phyloP scores from a whole-genome alignment of 2,888 invertebrate genomes.

The Hyposoter dolosus region DNA sequence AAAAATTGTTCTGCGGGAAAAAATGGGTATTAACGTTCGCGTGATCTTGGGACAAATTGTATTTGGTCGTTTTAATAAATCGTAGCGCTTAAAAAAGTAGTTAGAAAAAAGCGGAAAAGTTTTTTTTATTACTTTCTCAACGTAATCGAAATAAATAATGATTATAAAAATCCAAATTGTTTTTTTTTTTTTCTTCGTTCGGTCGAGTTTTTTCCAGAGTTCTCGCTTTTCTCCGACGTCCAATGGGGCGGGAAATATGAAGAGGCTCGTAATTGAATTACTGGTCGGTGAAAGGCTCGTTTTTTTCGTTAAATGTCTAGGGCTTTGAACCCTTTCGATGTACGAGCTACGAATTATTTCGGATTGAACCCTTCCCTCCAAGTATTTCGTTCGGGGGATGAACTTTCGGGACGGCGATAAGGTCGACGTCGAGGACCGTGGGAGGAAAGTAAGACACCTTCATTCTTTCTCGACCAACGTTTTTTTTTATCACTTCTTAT shows the following conservation, averaged over 20 bases:
- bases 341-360: conserved; percentile 36
- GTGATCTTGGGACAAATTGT: conserved; percentile 5
- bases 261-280: conserved; percentile 19
- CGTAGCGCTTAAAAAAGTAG: neutral
- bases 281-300: conserved; percentile 4
- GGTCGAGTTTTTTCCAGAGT: neutral
- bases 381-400: conserved; percentile 12
- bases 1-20: conserved; percentile 10
- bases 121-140: neutral
- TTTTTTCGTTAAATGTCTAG: conserved; percentile 37
- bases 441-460: conserved; percentile 51
- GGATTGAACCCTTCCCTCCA: neutral
- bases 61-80: conserved; percentile 18
- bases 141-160: conserved; percentile 23
- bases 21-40: neutral
- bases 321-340: conserved; percentile 23
- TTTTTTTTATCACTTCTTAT: conserved; percentile 20
- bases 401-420: conserved; percentile 9
- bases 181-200: conserved; percentile 6
- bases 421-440: conserved; percentile 17
- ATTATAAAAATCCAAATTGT: neutral
- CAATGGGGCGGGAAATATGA: neutral
- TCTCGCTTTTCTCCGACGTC: neutral
- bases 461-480: conserved; percentile 43
- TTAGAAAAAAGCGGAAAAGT: neutral